Evolutionary conservation across 2,113 vertebrate species (phyloP), one percentile per base, ranked within the genome.

Genomic region (Cryptotis parvus): DNA sequence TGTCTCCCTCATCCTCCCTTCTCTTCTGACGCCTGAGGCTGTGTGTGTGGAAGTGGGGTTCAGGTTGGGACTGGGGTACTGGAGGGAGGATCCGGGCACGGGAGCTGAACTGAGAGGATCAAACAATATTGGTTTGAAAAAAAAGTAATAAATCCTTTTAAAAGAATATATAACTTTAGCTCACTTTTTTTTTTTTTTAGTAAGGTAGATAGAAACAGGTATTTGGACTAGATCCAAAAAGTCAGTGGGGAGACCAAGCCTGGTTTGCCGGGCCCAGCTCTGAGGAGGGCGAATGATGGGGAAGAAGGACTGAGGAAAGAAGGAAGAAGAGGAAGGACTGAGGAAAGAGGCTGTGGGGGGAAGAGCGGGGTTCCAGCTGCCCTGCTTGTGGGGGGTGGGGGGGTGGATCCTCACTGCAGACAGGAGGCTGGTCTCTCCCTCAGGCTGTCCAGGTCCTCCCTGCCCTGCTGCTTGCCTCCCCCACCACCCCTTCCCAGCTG

Each of bases 391-490:
- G n/a, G n/a, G n/a, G n/a, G n/a, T n/a, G n/a, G n/a, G n/a, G n/a
- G n/a, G n/a, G n/a, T n/a, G n/a, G n/a, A n/a, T n/a, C n/a, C n/a
- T n/a, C n/a, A n/a, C n/a, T 1, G 16, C 55, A 22, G 72, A 55
- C 0, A 0, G 27, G 0, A 9, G 29, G n/a, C 24, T 3, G 1
- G 6, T 37, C 43, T n/a, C 3, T 5, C 35, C 35, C 35, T 82
- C 69, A 39, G 24, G 9, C 0, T 1, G 0, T 0, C 31, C 39
- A 31, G 78, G 10, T 26, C n/a, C 10, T 29, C 4, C 4, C 3
- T 2, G 35, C 24, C 6, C 33, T 61, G 29, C 3, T 45, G 20
- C 79, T 39, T 39, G 16, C 66, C 76, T 18, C 45, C 3, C 11
- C 3, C 11, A 24, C 29, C 2, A 2, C 10, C 33, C 43, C 35